Conservation (phyloP, 2,797 vertebrate species). For the Bucorvus abyssinicus region DNA sequence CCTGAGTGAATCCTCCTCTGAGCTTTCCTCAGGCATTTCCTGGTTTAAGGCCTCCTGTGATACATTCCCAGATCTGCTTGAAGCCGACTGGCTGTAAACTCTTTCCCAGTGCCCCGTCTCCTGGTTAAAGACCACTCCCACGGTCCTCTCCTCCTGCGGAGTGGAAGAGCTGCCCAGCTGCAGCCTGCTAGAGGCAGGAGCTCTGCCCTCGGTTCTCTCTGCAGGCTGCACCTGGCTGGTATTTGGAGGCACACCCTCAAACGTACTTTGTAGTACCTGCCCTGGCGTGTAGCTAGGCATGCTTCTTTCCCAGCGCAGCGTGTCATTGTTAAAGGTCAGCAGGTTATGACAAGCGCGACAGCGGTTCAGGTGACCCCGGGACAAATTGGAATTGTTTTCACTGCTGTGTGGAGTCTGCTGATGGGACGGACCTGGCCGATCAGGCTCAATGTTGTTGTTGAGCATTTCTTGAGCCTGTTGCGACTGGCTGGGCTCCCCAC, state of each 20-base stretch:
- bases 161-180: slow-evolving; percentile 80
- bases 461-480: slow-evolving; percentile 90
- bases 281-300: slow-evolving; percentile 78
- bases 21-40: slow-evolving; percentile 96
- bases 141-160: slow-evolving; percentile 87
- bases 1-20: slow-evolving; percentile 95
- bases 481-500: slow-evolving; percentile 78
- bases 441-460: slow-evolving; percentile 94
- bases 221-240: slow-evolving; percentile 81
- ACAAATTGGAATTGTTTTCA: slow-evolving; percentile 82
- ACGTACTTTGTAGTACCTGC: slow-evolving; percentile 81
- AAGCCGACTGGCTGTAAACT: slow-evolving; percentile 89
- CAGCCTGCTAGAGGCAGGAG: slow-evolving; percentile 79
- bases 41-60: slow-evolving; percentile 97
- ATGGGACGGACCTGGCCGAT: slow-evolving; percentile 88
- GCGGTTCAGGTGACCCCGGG: slow-evolving; percentile 92
- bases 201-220: slow-evolving; percentile 82
- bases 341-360: slow-evolving; percentile 99
- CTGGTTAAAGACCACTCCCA: slow-evolving; percentile 97
- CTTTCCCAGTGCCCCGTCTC: slow-evolving; percentile 96
- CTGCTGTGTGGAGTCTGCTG: slow-evolving; percentile 83
- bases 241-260: slow-evolving; percentile 82
- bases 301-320: slow-evolving; percentile 96
- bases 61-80: slow-evolving; percentile 85
- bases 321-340: slow-evolving; percentile 97